phyloP scores from a whole-genome alignment of 2,797 vertebrate species.

The Sciurus vulgaris region DNA sequence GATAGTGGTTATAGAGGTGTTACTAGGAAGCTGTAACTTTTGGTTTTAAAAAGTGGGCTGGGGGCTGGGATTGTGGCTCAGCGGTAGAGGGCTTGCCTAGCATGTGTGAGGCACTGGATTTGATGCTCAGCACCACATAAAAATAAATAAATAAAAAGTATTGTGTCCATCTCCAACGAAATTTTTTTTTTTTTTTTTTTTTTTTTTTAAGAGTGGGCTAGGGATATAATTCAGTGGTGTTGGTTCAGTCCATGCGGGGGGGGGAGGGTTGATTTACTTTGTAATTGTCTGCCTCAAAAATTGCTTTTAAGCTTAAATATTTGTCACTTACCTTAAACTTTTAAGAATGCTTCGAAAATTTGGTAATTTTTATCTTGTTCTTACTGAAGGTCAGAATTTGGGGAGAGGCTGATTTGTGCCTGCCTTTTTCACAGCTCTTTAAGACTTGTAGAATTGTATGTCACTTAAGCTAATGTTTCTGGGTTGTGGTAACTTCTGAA shows the following conservation, averaged over 20 bases:
- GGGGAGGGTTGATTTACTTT: background rate
- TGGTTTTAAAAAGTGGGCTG: background rate
- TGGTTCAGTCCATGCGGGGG: background rate
- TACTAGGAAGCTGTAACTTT: background rate
- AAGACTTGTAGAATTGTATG: conserved; percentile 55
- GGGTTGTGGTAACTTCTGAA: background rate
- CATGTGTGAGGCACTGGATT: too few species aligned
- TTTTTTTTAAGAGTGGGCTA: background rate
- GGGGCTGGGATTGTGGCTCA: too few species aligned
- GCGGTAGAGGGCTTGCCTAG: too few species aligned
- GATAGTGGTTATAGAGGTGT: conserved; percentile 31
- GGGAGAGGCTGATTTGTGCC: background rate
- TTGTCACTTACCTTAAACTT: conserved; percentile 64
- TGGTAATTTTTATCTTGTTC: conserved; percentile 49
- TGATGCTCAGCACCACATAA: too few species aligned
- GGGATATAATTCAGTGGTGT: background rate
- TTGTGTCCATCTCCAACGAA: too few species aligned
- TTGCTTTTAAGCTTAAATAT: conserved; percentile 51
- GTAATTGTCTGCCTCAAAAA: conserved; percentile 54
- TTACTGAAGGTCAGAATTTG: conserved; percentile 29
- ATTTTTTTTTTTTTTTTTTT: conserved; percentile 26
- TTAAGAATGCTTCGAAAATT: conserved; percentile 63
- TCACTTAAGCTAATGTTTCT: conserved; percentile 44
- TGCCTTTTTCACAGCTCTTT: conserved; percentile 3
- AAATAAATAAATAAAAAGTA: too few species aligned